A percentile compares a stretch with the other conserved stretches of the same genome.
These are phyloP conservation scores for Drosophila heteroneura DNA, from an alignment of 2,888 invertebrate genomes.

Conservation along the genomic window DNA sequence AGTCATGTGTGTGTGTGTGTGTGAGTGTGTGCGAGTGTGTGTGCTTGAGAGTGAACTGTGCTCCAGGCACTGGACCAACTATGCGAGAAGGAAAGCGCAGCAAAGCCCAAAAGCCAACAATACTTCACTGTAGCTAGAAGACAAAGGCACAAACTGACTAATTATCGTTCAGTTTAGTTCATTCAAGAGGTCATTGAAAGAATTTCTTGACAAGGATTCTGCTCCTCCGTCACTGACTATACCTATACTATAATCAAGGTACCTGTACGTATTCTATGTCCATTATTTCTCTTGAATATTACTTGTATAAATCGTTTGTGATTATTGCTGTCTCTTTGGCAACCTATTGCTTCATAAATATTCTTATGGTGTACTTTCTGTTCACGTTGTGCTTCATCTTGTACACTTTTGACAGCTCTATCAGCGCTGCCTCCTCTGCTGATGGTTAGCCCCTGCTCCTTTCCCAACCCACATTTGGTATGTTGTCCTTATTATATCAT, in stretches of 20 bases:
- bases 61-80: slow-evolving; percentile 27
- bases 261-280: background rate
- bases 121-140: background rate
- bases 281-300: background rate
- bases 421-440: background rate
- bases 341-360: background rate
- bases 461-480: slow-evolving; percentile 20
- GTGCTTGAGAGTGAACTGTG: slow-evolving; percentile 13
- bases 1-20: slow-evolving; percentile 64
- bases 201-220: background rate
- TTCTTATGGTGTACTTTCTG: background rate
- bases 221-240: background rate
- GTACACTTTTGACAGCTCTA: slow-evolving; percentile 11
- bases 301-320: background rate
- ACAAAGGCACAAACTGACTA: too few species aligned
- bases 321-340: background rate
- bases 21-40: slow-evolving; percentile 29
- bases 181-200: background rate
- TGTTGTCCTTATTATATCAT: slow-evolving; percentile 28
- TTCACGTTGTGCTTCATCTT: background rate
- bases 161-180: background rate
- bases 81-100: slow-evolving; percentile 32
- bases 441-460: background rate
- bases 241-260: background rate
- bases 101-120: background rate